Percentiles rank a stretch among this genome's conserved stretches.
phyloP scores from a whole-genome alignment of 1,140 invertebrate genomes.

The Mya arenaria region DNA sequence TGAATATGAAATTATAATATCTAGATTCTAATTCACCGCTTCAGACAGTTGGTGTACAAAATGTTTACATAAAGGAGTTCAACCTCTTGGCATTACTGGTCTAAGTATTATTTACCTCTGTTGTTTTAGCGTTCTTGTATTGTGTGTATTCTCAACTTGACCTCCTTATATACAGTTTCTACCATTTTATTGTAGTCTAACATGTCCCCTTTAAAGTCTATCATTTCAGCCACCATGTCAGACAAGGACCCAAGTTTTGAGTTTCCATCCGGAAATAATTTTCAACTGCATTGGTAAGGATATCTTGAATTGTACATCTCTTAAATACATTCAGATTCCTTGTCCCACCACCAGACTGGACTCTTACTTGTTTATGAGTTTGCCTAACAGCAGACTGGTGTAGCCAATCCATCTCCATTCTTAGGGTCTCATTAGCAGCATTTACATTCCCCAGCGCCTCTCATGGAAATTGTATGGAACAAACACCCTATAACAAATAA shows the following conservation, averaged over 20 bases:
- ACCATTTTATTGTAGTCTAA: conserved; percentile 12
- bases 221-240: background rate
- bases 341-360: conserved; percentile 6
- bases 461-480: no score
- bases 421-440: conserved; percentile 2
- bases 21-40: conserved; percentile 3
- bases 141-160: background rate
- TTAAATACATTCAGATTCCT: conserved; percentile 1
- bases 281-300: background rate
- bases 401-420: background rate
- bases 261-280: conserved; percentile 15
- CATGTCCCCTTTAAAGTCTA: conserved; percentile 10
- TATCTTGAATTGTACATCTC: conserved; percentile 11
- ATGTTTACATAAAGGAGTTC: conserved; percentile 1
- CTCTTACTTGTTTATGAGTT: conserved; percentile 6
- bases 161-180: conserved; percentile 10
- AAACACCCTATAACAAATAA: no score
- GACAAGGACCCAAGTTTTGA: conserved; percentile 18
- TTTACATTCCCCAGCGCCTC: conserved; percentile 9
- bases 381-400: conserved; percentile 8
- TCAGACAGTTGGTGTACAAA: background rate
- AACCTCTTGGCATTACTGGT: no score
- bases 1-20: conserved; percentile 9
- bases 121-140: conserved; percentile 3
- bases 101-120: conserved; percentile 12